These are phyloP conservation scores for Arion vulgaris DNA, from an alignment of 1,140 invertebrate genomes.

Conservation along the genomic window DNA sequence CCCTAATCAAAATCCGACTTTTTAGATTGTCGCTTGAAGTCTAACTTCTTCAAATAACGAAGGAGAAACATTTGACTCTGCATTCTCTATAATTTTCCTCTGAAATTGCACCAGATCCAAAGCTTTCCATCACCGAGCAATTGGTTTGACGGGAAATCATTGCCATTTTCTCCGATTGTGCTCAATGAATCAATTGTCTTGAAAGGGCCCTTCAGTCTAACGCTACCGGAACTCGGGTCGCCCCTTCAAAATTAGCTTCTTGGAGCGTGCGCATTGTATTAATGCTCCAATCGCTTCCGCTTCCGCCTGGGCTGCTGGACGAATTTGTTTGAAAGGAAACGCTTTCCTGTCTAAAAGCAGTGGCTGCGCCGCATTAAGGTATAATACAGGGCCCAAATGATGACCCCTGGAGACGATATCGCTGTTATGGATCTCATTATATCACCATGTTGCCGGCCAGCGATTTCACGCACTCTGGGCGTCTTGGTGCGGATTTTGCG, in stretches of 20 bases:
- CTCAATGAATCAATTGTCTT: conserved; percentile 45
- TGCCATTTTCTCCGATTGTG: conserved; percentile 38
- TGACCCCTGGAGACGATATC: conserved; percentile 38
- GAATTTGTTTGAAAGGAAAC: conserved; percentile 44
- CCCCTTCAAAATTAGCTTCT: conserved; percentile 40
- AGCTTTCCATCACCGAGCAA: conserved; percentile 37
- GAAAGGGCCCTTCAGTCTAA: conserved; percentile 38
- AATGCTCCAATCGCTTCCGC: conserved; percentile 42
- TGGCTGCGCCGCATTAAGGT: conserved; percentile 36
- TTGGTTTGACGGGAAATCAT: conserved; percentile 40
- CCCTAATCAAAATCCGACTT: background rate
- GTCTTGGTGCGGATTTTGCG: conserved; percentile 18
- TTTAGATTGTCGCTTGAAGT: background rate
- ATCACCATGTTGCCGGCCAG: conserved; percentile 29
- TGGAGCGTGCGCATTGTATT: conserved; percentile 41
- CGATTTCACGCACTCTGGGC: conserved; percentile 36
- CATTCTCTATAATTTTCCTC: conserved; percentile 20
- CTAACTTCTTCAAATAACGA: conserved; percentile 12
- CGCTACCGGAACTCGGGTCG: conserved; percentile 34
- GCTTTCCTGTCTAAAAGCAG: conserved; percentile 41
- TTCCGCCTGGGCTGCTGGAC: conserved; percentile 29
- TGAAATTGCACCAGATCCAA: conserved; percentile 28
- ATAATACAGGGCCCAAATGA: conserved; percentile 42
- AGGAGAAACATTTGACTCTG: conserved; percentile 29
- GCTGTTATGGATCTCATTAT: conserved; percentile 42